Evolutionary conservation across 1,140 invertebrate genomes (phyloP).

Genomic region (Drosophila sulfurigaster): DNA sequence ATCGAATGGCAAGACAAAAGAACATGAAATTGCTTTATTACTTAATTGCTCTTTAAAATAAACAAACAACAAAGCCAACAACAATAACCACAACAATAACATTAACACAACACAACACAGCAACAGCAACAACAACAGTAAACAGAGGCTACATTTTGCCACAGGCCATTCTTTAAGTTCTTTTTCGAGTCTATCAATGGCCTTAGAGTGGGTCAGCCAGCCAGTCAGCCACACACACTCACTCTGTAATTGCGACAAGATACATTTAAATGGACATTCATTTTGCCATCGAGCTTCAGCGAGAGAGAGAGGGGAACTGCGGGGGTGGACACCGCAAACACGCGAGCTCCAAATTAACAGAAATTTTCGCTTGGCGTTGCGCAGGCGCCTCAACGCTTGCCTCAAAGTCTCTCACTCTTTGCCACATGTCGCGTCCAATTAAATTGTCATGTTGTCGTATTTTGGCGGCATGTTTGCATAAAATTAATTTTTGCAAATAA

Average conservation of each 20-base stretch:
- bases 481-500: slow-evolving; percentile 82
- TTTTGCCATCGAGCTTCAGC: slow-evolving; percentile 27
- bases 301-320: slow-evolving; percentile 2
- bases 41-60: slow-evolving; percentile 81
- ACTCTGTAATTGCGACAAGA: slow-evolving; percentile 57
- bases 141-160: slow-evolving; percentile 42
- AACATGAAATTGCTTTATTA: slow-evolving; percentile 83
- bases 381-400: slow-evolving; percentile 57
- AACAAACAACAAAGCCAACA: slow-evolving; percentile 47
- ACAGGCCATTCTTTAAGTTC: slow-evolving; percentile 44
- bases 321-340: slow-evolving; percentile 61
- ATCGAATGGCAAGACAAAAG: slow-evolving; percentile 76
- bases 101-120: slow-evolving; percentile 11
- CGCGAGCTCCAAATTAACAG: slow-evolving; percentile 76
- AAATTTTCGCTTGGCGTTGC: slow-evolving; percentile 60
- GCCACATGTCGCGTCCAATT: slow-evolving; percentile 82
- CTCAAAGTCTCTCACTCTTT: slow-evolving; percentile 11
- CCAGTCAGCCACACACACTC: slow-evolving; percentile 28
- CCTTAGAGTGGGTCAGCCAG: slow-evolving; percentile 67
- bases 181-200: slow-evolving; percentile 38
- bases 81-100: slow-evolving; percentile 30
- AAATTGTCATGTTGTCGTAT: slow-evolving; percentile 83
- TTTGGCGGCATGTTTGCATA: slow-evolving; percentile 82
- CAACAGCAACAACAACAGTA: slow-evolving; percentile 13
- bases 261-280: slow-evolving; percentile 74